phyloP scores from a whole-genome alignment of 2,113 vertebrate genomes.

The Spermophilus dauricus region DNA sequence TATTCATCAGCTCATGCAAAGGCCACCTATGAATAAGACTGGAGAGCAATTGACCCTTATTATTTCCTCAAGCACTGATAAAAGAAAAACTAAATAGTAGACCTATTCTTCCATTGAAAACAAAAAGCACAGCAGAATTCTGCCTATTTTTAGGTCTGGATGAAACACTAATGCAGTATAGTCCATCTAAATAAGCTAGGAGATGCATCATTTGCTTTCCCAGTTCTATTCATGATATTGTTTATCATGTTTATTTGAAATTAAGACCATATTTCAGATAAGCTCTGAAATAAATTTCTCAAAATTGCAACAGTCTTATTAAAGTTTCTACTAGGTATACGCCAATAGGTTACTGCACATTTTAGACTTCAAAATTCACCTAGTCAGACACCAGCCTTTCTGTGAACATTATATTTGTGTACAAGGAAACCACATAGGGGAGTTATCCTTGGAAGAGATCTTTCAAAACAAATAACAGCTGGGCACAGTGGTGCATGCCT shows the following conservation, averaged over 20 bases:
- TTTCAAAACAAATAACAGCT: slow-evolving; percentile 93
- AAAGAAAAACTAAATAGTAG: slow-evolving; percentile 96
- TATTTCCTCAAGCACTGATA: slow-evolving; percentile 96
- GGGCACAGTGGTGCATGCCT: too few species aligned
- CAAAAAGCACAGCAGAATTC: slow-evolving; percentile 95
- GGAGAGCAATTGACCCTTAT: slow-evolving; percentile 97
- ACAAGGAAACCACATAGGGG: slow-evolving; percentile 97
- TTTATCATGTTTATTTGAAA: slow-evolving; percentile 96
- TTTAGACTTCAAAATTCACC: slow-evolving; percentile 95
- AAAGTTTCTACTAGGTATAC: slow-evolving; percentile 96
- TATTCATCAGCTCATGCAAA: slow-evolving; percentile 93
- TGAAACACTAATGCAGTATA: slow-evolving; percentile 96
- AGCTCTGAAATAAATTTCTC: slow-evolving; percentile 96
- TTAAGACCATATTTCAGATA: slow-evolving; percentile 95
- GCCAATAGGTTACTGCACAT: slow-evolving; percentile 96
- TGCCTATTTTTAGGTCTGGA: slow-evolving; percentile 93
- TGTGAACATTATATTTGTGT: slow-evolving; percentile 96
- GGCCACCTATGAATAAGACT: slow-evolving; percentile 95
- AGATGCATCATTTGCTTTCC: slow-evolving; percentile 95
- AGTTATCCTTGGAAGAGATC: slow-evolving; percentile 91
- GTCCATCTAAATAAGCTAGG: slow-evolving; percentile 96
- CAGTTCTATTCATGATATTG: slow-evolving; percentile 95
- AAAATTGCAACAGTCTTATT: slow-evolving; percentile 95
- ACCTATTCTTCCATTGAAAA: slow-evolving; percentile 95
- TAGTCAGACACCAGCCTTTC: slow-evolving; percentile 95